These are phyloP conservation scores for Neopelma chrysocephalum DNA, from an alignment of 2,797 vertebrate species.

Conservation along the genomic window DNA sequence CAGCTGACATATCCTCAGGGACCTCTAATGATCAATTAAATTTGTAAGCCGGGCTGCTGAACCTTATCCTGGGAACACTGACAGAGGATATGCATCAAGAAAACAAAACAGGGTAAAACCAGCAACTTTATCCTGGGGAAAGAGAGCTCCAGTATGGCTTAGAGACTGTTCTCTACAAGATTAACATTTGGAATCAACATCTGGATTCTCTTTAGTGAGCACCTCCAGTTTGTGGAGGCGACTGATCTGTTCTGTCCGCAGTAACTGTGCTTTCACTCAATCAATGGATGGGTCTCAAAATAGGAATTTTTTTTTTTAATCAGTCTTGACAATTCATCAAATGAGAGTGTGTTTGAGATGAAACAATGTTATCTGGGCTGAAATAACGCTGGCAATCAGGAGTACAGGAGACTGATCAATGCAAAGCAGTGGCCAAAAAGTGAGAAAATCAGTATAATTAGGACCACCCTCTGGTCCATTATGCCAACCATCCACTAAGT, in stretches of 20 bases:
- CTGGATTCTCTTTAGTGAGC: not conserved
- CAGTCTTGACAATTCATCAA: not conserved
- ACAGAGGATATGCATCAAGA: not conserved
- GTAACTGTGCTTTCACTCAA: not conserved
- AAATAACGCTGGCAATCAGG: not conserved
- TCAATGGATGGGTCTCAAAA: not conserved
- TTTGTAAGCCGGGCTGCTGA: not conserved
- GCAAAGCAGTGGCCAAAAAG: not conserved
- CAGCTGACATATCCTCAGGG: conserved; percentile 23
- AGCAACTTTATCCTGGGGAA: not conserved
- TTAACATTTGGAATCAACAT: not conserved
- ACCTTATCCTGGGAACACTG: not conserved
- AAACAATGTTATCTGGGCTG: not conserved
- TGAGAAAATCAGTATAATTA: not conserved
- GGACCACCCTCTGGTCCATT: not conserved
- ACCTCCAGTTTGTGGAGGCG: not conserved
- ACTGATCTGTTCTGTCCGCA: not conserved
- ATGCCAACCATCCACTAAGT: not conserved
- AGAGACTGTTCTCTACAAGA: not conserved
- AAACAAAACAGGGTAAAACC: not conserved
- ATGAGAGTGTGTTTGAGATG: not conserved
- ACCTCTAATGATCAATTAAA: conserved; percentile 21
- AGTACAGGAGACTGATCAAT: not conserved
- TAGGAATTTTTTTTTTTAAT: not conserved
- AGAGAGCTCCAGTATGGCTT: not conserved